A percentile compares a stretch with the other conserved stretches of the same genome.
Conservation (phyloP, 2,888 invertebrate species). For the Aromia moschata region DNA sequence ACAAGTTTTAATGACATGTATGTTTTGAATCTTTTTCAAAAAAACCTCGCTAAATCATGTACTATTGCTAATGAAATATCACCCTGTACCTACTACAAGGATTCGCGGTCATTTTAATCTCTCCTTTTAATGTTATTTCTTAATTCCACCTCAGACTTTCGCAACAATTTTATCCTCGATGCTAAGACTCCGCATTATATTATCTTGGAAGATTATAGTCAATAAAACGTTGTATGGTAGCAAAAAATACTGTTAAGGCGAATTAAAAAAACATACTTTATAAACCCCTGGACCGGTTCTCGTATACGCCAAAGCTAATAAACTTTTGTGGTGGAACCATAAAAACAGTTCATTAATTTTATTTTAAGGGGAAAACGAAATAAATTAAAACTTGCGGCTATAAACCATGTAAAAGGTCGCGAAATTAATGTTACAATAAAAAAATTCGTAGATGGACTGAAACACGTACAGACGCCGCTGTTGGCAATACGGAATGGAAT, state of each 20-base stretch:
- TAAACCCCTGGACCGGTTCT: conserved; percentile 6
- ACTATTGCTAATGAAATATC: no score
- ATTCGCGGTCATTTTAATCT: no score
- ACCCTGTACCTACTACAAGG: no score
- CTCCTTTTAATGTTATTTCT: no score
- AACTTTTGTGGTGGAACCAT: conserved; percentile 9
- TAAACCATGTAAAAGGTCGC: conserved; percentile 13
- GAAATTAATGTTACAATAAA: background rate
- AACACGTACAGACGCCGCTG: background rate
- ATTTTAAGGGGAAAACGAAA: conserved; percentile 5
- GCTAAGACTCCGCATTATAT: background rate
- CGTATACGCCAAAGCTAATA: background rate
- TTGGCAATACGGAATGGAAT: background rate
- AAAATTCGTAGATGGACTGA: conserved; percentile 1
- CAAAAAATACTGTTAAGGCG: background rate
- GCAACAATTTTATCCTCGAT: background rate
- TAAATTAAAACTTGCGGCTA: conserved; percentile 8
- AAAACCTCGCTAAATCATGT: no score
- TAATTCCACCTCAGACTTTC: no score
- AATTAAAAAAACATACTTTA: conserved; percentile 17
- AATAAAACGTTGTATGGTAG: conserved; percentile 11
- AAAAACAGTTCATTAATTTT: conserved; percentile 21
- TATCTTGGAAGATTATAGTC: background rate
- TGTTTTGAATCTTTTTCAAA: no score
- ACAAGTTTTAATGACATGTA: no score